Percentiles rank a stretch among this genome's conserved stretches.
Conservation (phyloP, 1,140 invertebrate species). For the Belonocnema kinseyi region DNA sequence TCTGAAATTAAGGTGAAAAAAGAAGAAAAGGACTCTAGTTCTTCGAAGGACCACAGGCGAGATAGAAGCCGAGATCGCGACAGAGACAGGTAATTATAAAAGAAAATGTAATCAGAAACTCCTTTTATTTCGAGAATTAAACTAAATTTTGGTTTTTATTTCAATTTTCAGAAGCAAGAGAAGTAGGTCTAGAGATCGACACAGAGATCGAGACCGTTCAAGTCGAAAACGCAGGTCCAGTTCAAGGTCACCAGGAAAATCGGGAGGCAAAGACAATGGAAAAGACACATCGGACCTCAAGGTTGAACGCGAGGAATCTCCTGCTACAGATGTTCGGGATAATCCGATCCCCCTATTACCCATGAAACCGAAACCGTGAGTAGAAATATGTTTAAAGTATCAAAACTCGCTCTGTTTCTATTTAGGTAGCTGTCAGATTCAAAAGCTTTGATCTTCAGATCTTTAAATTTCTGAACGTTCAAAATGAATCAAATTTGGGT, state of each 20-base stretch:
- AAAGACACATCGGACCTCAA: conserved; percentile 68
- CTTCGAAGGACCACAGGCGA: conserved; percentile 69
- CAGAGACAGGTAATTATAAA: conserved; percentile 69
- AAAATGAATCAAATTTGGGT: too few species aligned
- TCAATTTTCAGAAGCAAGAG: conserved; percentile 68
- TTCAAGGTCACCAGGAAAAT: conserved; percentile 70
- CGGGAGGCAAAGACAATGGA: conserved; percentile 56
- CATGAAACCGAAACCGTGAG: conserved; percentile 73
- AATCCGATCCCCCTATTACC: conserved; percentile 70
- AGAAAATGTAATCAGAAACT: background rate
- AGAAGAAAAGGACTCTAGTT: conserved; percentile 70
- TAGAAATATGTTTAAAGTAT: conserved; percentile 9
- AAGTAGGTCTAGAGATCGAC: conserved; percentile 75
- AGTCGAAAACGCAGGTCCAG: conserved; percentile 68
- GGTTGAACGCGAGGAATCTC: conserved; percentile 69
- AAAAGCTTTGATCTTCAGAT: too few species aligned
- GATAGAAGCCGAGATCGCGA: conserved; percentile 73
- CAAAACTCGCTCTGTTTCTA: too few species aligned
- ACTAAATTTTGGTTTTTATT: background rate
- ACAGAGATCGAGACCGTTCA: conserved; percentile 73
- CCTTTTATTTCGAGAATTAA: conserved; percentile 30
- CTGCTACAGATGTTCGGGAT: conserved; percentile 53
- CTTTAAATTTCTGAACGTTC: too few species aligned
- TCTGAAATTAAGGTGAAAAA: conserved; percentile 71
- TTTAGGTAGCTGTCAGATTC: too few species aligned